These are phyloP conservation scores for Erynnis tages DNA, from an alignment of 2,888 invertebrate species.

Conservation along the genomic window DNA sequence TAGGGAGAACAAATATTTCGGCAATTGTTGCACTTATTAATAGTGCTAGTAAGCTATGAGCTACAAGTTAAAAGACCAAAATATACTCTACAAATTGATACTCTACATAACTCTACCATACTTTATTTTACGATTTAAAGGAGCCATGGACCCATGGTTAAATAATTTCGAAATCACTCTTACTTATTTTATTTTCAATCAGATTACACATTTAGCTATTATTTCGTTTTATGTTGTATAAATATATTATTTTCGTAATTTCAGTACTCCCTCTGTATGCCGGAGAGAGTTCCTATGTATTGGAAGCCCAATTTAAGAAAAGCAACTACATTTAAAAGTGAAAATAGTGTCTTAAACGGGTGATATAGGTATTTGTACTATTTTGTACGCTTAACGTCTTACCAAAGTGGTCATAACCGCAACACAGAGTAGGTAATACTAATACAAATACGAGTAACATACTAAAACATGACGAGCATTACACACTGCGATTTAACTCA, in stretches of 20 bases:
- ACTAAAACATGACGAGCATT: conserved; percentile 30
- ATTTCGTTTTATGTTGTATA: conserved; percentile 55
- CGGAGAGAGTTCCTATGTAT: conserved; percentile 80
- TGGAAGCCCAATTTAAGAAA: conserved; percentile 81
- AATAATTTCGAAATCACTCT: too few species aligned
- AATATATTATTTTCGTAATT: conserved; percentile 62
- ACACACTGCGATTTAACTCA: conserved; percentile 47
- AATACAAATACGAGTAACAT: conserved; percentile 29
- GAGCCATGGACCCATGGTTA: too few species aligned
- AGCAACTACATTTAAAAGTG: conserved; percentile 81
- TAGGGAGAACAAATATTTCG: conserved; percentile 33
- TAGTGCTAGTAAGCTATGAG: conserved; percentile 38
- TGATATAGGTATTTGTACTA: conserved; percentile 75
- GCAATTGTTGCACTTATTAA: conserved; percentile 22
- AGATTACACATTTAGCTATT: not conserved
- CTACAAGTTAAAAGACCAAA: conserved; percentile 4
- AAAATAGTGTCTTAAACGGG: conserved; percentile 82
- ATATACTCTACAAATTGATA: conserved; percentile 14
- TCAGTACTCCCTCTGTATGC: conserved; percentile 81
- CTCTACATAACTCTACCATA: not conserved
- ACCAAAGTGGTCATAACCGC: not conserved
- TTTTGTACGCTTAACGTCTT: conserved; percentile 10
- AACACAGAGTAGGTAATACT: conserved; percentile 15
- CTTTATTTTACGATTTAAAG: not conserved
- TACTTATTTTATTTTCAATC: not conserved